Percentiles rank a stretch among this genome's conserved stretches.
Evolutionary conservation across 1,140 invertebrate genomes (phyloP).

Genomic region (Armadillidium nasatum): DNA sequence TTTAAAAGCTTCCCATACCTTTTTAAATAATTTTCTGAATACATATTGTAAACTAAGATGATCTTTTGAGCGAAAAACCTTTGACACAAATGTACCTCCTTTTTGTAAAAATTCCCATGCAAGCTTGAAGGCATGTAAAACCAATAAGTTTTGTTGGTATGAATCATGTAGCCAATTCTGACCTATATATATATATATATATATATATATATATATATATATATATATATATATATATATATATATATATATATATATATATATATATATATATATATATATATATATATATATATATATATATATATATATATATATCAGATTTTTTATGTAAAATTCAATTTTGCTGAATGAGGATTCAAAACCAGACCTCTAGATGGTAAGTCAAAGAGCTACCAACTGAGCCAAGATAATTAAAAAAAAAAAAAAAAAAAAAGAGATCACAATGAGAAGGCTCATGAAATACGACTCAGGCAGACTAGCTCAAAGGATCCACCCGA

Average conservation of each 20-base stretch:
- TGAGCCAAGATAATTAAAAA: too few relatives aligned
- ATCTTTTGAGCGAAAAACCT: slow-evolving; percentile 98
- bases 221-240: too few relatives aligned
- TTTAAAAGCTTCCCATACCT: slow-evolving; percentile 37
- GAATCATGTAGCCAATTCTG: slow-evolving; percentile 94
- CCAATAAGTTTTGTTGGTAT: slow-evolving; percentile 85
- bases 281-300: slow-evolving; percentile 8
- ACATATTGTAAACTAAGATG: slow-evolving; percentile 93
- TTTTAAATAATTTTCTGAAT: slow-evolving; percentile 89
- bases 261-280: not conserved
- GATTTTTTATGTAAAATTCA: too few relatives aligned
- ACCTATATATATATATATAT: slow-evolving; percentile 25
- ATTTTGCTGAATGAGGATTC: too few relatives aligned
- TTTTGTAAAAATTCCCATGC: slow-evolving; percentile 85
- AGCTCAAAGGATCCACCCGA: too few relatives aligned
- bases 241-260: not conserved
- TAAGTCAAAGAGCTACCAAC: too few relatives aligned
- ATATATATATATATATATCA: not conserved
- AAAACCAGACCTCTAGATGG: too few relatives aligned
- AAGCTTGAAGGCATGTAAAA: slow-evolving; percentile 85
- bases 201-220: too few relatives aligned
- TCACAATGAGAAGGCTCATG: too few relatives aligned
- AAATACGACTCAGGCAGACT: too few relatives aligned
- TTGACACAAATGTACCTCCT: slow-evolving; percentile 97
- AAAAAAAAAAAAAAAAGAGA: too few relatives aligned